These are phyloP conservation scores for Fregetta grallaria DNA, from an alignment of 2,113 vertebrate species.

Conservation along the genomic window DNA sequence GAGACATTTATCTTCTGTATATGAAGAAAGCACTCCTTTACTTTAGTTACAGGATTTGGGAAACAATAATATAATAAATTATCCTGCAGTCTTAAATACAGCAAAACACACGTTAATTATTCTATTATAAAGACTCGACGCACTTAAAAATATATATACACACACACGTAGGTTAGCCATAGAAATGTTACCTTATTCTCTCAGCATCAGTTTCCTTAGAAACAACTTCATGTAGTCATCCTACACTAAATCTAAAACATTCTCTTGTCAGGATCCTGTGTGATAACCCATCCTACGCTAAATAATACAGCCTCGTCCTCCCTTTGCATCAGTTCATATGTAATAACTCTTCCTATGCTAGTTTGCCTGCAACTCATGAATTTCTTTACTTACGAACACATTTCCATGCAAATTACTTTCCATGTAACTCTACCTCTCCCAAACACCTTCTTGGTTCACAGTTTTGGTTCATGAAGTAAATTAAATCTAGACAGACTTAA, in stretches of 20 bases:
- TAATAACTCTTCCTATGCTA: neutral
- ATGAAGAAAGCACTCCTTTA: neutral
- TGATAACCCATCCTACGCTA: constrained; percentile 22
- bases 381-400: neutral
- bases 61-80: neutral
- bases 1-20: neutral
- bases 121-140: neutral
- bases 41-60: neutral
- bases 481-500: neutral
- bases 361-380: neutral
- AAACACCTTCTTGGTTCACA: neutral
- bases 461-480: neutral
- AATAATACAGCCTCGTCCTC: neutral
- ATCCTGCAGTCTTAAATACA: neutral
- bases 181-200: constrained; percentile 40
- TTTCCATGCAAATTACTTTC: constrained; percentile 25
- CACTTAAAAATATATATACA: neutral
- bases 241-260: constrained; percentile 42
- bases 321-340: neutral
- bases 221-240: constrained; percentile 49
- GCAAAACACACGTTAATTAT: neutral
- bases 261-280: neutral
- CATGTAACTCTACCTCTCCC: neutral
- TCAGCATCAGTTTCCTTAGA: constrained; percentile 61
- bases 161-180: neutral